A percentile compares a stretch with the other conserved stretches of the same genome.
Conservation (phyloP, 2,797 vertebrate genomes). For the Chlorospingus semifuscus region DNA sequence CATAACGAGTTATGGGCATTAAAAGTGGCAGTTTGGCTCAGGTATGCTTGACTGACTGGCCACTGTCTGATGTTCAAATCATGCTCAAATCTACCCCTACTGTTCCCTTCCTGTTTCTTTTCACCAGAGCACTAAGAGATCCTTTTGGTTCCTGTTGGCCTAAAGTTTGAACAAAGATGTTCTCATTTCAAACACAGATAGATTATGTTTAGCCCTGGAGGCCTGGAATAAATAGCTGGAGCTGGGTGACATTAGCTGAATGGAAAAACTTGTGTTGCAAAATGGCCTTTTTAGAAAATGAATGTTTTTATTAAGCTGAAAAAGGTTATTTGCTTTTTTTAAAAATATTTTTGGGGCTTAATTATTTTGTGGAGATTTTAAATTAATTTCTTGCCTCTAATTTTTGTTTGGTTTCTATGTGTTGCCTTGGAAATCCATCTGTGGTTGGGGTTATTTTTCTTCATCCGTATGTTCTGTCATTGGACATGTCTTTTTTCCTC, state of each 20-base stretch:
- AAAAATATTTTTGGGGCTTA: neutral
- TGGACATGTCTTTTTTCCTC: neutral
- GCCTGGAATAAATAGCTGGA: neutral
- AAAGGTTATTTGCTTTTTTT: neutral
- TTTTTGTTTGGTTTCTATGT: neutral
- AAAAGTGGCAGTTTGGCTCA: neutral
- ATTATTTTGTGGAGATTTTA: neutral
- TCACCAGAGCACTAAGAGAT: neutral
- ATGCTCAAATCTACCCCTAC: neutral
- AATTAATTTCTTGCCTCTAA: neutral
- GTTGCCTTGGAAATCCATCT: constrained; percentile 35
- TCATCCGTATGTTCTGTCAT: neutral
- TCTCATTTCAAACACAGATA: neutral
- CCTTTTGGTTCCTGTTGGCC: neutral
- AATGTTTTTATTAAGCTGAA: neutral
- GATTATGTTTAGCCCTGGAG: constrained; percentile 19
- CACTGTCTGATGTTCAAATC: neutral
- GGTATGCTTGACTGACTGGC: neutral
- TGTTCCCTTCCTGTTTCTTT: neutral
- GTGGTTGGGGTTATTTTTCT: neutral
- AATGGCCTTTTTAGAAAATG: neutral
- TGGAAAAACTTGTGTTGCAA: neutral
- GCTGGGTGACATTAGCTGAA: neutral
- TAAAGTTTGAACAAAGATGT: constrained; percentile 16
- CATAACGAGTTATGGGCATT: neutral